Base-by-base conservation (phyloP, 2,113 vertebrate genomes). In the Chaetorhynchus papuensis region DNA sequence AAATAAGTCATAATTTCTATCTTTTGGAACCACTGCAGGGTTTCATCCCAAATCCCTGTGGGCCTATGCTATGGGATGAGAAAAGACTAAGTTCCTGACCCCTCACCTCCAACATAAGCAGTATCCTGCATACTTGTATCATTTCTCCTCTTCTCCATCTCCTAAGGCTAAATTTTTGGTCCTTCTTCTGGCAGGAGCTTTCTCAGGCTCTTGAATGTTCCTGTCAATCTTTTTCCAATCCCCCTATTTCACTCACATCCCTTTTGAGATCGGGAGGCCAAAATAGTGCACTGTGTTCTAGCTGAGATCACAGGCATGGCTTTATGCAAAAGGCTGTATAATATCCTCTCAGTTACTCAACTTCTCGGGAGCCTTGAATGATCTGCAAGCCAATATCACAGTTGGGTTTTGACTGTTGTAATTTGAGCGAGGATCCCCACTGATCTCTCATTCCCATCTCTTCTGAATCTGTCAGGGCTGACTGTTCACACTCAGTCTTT, bases 51-150 rank as follows among this genome's bases (percentile, higher is more conserved):
- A 3, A 13, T 11, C 22, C 20, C 69, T 75, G 12, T 56, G 31
- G 24, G 37, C 11, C 53, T 44, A n/a, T 0, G 0, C 9, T 49
- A 52, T 0, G 2, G 52, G n/a, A 72, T 37, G n/a, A 44, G 41
- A 77, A 83, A 30, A 64, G 12, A 37, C 3, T 18, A 89, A 37
- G 37, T 35, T 82, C 37, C 52, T 75, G n/a, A 89, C 44, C n/a
- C 44, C n/a, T 45, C 1, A 0, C 23, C 27, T 79, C 49, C 44
- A 65, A 15, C 6, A 22, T 4, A 49, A 83, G 44, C 56, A 66
- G 23, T 17, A 33, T 24, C 54, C 37, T 87, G 13, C 49, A 44
- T 23, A 37, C 13, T 75, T 65, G 13, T 14, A 59, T 10, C 4
- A 33, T 44, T 92, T 81, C 35, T 57, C 35, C 41, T 82, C 52